Conservation (phyloP, 2,113 vertebrate genomes). For the Bos javanicus region DNA sequence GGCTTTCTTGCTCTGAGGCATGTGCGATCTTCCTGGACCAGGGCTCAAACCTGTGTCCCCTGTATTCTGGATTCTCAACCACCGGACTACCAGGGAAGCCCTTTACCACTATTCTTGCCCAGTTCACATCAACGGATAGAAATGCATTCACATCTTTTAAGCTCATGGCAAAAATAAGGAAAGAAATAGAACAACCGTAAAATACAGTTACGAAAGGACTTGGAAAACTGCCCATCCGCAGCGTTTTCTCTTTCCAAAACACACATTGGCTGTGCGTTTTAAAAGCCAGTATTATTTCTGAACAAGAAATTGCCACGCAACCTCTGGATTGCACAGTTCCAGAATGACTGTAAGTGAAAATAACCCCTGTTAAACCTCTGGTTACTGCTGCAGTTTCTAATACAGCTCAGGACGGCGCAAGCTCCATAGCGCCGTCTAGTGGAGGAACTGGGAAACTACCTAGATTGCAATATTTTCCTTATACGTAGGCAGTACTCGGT, state of each 20-base stretch:
- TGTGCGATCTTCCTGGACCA: neutral
- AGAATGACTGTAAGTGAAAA: neutral
- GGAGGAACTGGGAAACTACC: neutral
- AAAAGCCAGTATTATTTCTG: neutral
- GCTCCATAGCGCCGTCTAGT: neutral
- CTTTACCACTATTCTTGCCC: neutral
- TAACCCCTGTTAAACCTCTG: neutral
- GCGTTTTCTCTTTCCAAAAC: neutral
- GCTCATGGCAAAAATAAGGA: neutral
- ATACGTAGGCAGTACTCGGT: neutral
- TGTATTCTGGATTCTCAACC: neutral
- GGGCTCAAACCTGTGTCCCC: neutral
- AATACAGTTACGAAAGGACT: neutral
- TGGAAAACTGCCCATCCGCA: neutral
- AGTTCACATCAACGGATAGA: neutral
- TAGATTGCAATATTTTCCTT: neutral
- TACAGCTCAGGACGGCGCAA: neutral
- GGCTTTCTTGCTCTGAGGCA: neutral
- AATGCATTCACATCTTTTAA: neutral
- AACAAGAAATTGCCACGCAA: neutral
- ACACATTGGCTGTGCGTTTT: rapidly evolving
- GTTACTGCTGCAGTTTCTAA: rapidly evolving
- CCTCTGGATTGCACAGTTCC: neutral
- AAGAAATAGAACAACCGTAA: too few species aligned
- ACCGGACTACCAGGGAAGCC: neutral